Conservation (phyloP, 2,888 invertebrate genomes). For the Eristalinus sepulchralis region DNA sequence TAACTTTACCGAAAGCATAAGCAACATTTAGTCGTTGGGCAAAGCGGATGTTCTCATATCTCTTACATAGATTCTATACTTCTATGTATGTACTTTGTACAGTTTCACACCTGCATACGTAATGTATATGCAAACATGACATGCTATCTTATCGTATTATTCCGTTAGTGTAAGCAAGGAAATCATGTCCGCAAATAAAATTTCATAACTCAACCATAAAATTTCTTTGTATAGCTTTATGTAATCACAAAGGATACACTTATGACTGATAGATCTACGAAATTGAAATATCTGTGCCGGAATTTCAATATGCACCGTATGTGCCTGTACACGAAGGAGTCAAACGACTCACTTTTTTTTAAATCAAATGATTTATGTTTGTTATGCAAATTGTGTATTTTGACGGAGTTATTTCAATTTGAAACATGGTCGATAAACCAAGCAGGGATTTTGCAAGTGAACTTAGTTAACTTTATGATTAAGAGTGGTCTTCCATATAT, state of each 20-base stretch:
- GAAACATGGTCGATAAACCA: too few species aligned
- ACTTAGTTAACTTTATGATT: too few species aligned
- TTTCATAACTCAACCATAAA: constrained; percentile 15
- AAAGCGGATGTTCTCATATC: constrained; percentile 25
- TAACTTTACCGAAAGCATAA: constrained; percentile 50
- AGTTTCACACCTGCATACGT: neutral
- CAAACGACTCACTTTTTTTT: too few species aligned
- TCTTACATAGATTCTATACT: neutral
- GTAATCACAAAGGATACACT: constrained; percentile 9
- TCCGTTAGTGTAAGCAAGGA: constrained; percentile 8
- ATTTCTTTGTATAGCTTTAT: constrained; percentile 28
- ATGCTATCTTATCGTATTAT: constrained; percentile 10
- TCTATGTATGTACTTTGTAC: neutral
- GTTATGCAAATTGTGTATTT: too few species aligned
- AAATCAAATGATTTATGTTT: too few species aligned
- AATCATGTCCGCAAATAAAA: constrained; percentile 52
- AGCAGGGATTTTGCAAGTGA: too few species aligned
- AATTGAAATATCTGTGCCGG: neutral
- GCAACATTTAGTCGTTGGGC: constrained; percentile 33
- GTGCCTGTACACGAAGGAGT: too few species aligned
- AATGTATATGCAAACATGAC: neutral
- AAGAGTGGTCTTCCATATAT: too few species aligned
- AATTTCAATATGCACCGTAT: too few species aligned
- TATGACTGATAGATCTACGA: neutral
- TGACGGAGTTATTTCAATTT: too few species aligned